Conservation (phyloP, 2,888 invertebrate genomes). For the Serrognathus titanus region DNA sequence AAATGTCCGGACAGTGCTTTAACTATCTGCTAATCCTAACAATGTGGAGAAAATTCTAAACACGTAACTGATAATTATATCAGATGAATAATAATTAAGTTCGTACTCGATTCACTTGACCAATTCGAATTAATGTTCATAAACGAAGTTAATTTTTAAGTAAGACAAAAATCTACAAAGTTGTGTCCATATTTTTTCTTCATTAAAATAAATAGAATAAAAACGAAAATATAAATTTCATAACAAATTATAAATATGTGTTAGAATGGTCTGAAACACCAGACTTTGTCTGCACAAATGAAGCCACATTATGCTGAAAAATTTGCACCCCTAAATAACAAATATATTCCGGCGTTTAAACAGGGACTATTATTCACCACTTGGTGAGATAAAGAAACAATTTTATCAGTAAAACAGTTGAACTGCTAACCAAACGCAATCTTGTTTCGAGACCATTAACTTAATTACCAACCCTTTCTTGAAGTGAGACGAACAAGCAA, state of each 20-base stretch:
- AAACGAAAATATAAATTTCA: too few species aligned
- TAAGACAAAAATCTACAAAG: too few species aligned
- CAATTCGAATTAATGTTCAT: too few species aligned
- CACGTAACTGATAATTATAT: conserved; percentile 21
- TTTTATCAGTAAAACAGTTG: conserved; percentile 49
- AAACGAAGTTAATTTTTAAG: too few species aligned
- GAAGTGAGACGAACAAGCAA: conserved; percentile 24
- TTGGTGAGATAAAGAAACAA: conserved; percentile 46
- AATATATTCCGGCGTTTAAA: conserved; percentile 29
- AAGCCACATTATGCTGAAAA: not conserved
- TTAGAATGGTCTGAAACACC: not conserved
- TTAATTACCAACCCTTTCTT: conserved; percentile 49
- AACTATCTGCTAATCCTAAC: conserved; percentile 39
- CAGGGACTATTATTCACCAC: conserved; percentile 35
- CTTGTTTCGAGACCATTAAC: conserved; percentile 52
- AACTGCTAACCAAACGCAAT: conserved; percentile 51
- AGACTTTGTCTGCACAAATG: not conserved
- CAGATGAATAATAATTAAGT: conserved; percentile 4
- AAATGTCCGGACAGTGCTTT: conserved; percentile 31
- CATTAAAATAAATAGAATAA: too few species aligned
- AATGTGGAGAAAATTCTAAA: not conserved
- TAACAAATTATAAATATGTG: too few species aligned
- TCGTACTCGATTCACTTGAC: too few species aligned
- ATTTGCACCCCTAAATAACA: conserved; percentile 14
- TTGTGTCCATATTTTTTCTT: too few species aligned